Evolutionary conservation across 1,140 invertebrate genomes (phyloP).

Genomic region (Drosophila burlai): DNA sequence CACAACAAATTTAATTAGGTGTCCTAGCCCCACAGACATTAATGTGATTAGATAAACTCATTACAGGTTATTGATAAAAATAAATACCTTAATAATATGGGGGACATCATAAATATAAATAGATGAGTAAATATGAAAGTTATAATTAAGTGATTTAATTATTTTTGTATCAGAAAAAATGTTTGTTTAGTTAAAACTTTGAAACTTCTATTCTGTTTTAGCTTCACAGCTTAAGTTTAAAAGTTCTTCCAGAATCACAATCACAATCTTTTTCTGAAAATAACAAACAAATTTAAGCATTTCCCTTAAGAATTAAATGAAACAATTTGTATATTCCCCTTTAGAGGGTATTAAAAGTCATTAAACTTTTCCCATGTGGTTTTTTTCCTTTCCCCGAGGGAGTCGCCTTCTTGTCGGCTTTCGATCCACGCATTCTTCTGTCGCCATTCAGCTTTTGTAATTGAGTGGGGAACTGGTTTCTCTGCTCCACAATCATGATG

Average conservation of each 20-base stretch:
- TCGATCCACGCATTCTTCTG: conserved; percentile 42
- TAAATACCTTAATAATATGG: neutral
- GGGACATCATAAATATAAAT: conserved; percentile 7
- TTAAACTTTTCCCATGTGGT: conserved; percentile 21
- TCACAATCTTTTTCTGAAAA: neutral
- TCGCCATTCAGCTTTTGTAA: conserved; percentile 30
- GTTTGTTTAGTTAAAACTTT: neutral
- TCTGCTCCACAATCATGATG: conserved; percentile 40
- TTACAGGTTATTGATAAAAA: conserved; percentile 17
- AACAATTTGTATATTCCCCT: neutral
- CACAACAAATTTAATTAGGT: conserved; percentile 12
- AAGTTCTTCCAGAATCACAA: too few relatives aligned
- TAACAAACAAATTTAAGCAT: too few relatives aligned
- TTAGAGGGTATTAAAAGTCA: conserved; percentile 28
- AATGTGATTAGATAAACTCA: conserved; percentile 26
- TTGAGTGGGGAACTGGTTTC: conserved; percentile 47
- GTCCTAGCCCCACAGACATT: neutral
- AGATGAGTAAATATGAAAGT: neutral
- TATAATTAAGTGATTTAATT: neutral
- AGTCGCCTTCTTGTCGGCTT: conserved; percentile 17
- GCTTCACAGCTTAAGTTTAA: neutral
- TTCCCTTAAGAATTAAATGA: neutral
- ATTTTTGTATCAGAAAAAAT: neutral
- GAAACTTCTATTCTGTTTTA: neutral
- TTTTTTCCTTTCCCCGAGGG: conserved; percentile 21